Base-by-base conservation (phyloP, 2,888 invertebrate genomes). In the Leptinotarsa tumamoca region DNA sequence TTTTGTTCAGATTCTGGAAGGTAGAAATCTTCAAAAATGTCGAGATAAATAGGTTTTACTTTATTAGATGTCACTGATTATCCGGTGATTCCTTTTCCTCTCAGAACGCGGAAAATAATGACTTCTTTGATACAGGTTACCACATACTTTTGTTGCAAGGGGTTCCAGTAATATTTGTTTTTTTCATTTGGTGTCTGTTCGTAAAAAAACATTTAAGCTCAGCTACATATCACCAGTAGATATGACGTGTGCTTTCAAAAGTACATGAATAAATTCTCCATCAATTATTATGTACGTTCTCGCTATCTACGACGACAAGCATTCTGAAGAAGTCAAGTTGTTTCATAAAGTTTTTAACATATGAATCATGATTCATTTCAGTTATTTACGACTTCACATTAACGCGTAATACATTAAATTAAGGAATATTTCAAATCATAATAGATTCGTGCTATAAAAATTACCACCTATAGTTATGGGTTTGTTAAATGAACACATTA, bases 391-490 rank as follows among this genome's bases (percentile, higher is more conserved):
- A 43, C 63, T 63, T n/a, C 63, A 63, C 43, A 63, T 63, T 63
- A 27, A 63, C 33, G n/a, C 17, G 63, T 70, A 58, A 70, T 70
- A 58, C 50, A 56, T 70, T 70, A 70, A 70, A 63, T 70, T 58
- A 49, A 49, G 18, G 49, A 70, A 70, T 70, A 58, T 58, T 58
- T 68, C 68, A 68, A 52, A 68, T 52, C 67, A 58, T 73, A 74
- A 74, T 68, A 71, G 71, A 68, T 66, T 74, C 68, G 56, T 74
- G 63, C 68, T 51, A 72, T 77, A 74, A 69, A 77, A 77, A 74
- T 74, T 77, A 77, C 77, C 77, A 74, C 77, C 77, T 77, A 77
- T 74, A 67, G 77, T 68, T 74, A 72, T 54, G 71, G 68, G 72
- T 68, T 56, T 72, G 63, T 71, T 68, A 49, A 74, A 72, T 77